phyloP scores from a whole-genome alignment of 2,113 vertebrate genomes.

The Chaenogobius annularis region DNA sequence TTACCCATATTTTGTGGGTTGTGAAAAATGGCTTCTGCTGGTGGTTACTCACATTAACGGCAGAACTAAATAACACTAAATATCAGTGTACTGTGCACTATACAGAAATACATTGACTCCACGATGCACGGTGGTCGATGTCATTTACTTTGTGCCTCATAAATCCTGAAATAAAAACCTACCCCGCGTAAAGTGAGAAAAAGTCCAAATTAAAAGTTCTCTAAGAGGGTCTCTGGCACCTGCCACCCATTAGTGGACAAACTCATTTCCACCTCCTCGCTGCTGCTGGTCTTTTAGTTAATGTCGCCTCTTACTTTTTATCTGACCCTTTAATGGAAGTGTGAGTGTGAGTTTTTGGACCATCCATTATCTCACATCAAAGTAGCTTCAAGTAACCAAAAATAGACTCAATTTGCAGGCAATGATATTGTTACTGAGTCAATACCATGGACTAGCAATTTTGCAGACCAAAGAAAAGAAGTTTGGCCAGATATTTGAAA shows the following conservation, averaged over 20 bases:
- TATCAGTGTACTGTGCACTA: background rate
- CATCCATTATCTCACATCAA: slow-evolving; percentile 60
- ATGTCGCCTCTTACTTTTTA: slow-evolving; percentile 21
- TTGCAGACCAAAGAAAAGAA: background rate
- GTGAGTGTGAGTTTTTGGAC: background rate
- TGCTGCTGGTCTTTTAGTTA: slow-evolving; percentile 1
- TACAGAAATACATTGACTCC: background rate
- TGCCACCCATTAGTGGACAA: slow-evolving; percentile 3
- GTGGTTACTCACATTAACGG: no score
- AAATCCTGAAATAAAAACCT: background rate
- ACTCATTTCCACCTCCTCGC: slow-evolving; percentile 20
- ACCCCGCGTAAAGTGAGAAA: background rate
- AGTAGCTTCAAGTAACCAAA: slow-evolving; percentile 22
- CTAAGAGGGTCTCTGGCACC: background rate
- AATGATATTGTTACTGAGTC: slow-evolving; percentile 1
- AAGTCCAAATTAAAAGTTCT: slow-evolving; percentile 4
- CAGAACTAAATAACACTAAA: no score
- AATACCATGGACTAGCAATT: background rate
- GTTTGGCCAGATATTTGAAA: background rate
- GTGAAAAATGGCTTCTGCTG: no score
- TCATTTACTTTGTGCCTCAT: background rate
- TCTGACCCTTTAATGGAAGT: slow-evolving; percentile 37
- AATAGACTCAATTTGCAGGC: slow-evolving; percentile 4
- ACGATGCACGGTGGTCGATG: background rate
- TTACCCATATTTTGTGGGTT: no score